These are phyloP conservation scores for Lepus timidus DNA, from an alignment of 2,113 vertebrate genomes.

Conservation along the genomic window DNA sequence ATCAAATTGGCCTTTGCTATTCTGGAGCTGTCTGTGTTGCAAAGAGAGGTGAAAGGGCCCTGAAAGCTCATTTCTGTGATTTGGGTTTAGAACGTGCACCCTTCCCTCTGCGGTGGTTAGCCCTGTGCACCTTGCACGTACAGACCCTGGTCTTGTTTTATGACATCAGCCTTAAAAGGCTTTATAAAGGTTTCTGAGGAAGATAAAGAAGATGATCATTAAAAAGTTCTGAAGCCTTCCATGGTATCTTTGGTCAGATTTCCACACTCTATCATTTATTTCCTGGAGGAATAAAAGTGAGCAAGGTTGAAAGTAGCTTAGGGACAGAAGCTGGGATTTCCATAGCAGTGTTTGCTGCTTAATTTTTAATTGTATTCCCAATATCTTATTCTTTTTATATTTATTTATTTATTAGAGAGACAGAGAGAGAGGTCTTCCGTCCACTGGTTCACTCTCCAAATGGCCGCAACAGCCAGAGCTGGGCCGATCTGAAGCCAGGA, in stretches of 20 bases:
- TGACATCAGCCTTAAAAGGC: neutral
- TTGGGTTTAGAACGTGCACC: neutral
- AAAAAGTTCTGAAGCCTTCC: constrained; percentile 5
- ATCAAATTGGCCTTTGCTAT: neutral
- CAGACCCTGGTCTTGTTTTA: constrained; percentile 26
- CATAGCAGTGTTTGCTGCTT: neutral
- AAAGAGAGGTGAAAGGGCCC: constrained; percentile 1
- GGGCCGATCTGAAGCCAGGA: too few species aligned
- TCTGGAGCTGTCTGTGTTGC: neutral
- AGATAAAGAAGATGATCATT: neutral
- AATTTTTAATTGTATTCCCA: too few species aligned
- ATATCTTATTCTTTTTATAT: too few species aligned
- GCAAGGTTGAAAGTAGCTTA: neutral
- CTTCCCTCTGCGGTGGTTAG: neutral
- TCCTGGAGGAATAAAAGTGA: neutral
- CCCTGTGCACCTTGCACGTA: neutral
- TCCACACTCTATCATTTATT: neutral
- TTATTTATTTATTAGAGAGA: too few species aligned
- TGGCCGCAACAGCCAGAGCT: too few species aligned
- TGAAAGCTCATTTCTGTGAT: neutral
- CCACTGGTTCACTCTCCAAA: too few species aligned
- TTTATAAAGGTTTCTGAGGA: neutral
- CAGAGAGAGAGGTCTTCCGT: too few species aligned
- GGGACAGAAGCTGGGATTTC: neutral
- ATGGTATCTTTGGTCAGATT: neutral